Evolutionary conservation across 2,797 vertebrate genomes (phyloP), one percentile per base, ranked within the genome.

Genomic region (Clarias platycephalus): DNA sequence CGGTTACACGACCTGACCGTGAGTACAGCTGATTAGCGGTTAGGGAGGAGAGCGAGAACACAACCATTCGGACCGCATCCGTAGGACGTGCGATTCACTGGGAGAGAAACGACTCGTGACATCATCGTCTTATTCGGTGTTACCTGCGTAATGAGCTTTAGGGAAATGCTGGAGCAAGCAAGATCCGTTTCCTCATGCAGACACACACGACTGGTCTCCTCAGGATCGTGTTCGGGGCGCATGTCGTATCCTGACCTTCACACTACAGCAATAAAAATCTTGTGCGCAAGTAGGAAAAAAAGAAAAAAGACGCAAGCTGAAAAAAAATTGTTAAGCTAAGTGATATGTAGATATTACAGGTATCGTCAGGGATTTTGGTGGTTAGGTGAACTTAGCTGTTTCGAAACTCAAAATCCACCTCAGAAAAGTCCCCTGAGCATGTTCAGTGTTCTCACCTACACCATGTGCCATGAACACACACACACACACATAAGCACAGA

Each of bases 311-410:
- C 7, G 5, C 55, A 24, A 24, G 28, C 55, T 24, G 22, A 40
- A 40, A 58, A 58, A 80, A 53, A 80, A 16, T 22, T 34, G 28
- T 72, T 37, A 13, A 53, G 58, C 68, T 31, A 66, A 80, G 68
- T 74, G 67, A 72, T 68, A 49, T 49, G 64, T 20, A 67, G 60
- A 85, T 81, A 85, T 81, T 85, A 62, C 8, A 49, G 16, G 40
- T 80, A 44, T 80, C 49, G 37, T 80, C 7, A 64, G 60, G 60
- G 60, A 44, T 79, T 79, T 64, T 79, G 22, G 75, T 62, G 75
- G 57, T 79, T 64, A 44, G 75, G 22, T 62, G 58, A 62, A 28
- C 72, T 78, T 78, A 60, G 58, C 24, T 63, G 77, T 64, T 66
- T 20, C 28, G 60, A 64, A 80, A 80, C 62, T 80, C 40, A 49